Conservation (phyloP, 2,888 invertebrate genomes). For the Melanotus villosus region DNA sequence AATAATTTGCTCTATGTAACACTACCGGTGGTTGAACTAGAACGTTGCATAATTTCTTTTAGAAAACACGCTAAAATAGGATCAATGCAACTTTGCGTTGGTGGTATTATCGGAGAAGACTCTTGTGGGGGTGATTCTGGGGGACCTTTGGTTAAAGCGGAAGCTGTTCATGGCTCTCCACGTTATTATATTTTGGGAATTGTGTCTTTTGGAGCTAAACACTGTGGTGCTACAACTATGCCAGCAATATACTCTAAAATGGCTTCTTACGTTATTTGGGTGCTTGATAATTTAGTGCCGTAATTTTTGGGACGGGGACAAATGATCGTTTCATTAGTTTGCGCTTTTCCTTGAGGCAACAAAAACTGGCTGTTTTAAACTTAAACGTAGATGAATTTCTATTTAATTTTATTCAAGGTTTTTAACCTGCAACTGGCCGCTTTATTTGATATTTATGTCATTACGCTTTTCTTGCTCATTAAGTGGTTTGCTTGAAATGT, state of each 20-base stretch:
- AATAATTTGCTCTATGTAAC: constrained; percentile 60
- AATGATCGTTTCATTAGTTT: too few species aligned
- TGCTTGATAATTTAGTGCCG: constrained; percentile 68
- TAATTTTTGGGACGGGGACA: too few species aligned
- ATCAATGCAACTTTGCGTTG: constrained; percentile 60
- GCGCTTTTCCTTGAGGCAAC: too few species aligned
- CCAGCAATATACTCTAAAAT: constrained; percentile 76
- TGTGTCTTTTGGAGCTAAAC: constrained; percentile 73
- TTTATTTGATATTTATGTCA: too few species aligned
- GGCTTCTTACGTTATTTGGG: constrained; percentile 73
- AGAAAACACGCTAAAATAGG: constrained; percentile 20
- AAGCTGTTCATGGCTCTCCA: constrained; percentile 69
- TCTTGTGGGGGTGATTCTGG: constrained; percentile 77
- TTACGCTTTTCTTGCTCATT: too few species aligned
- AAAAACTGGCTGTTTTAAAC: too few species aligned
- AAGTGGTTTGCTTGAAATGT: too few species aligned
- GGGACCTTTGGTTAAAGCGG: constrained; percentile 71
- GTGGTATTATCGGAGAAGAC: constrained; percentile 72
- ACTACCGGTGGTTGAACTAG: constrained; percentile 58
- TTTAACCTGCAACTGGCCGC: too few species aligned
- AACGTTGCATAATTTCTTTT: constrained; percentile 51
- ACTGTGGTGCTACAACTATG: constrained; percentile 70
- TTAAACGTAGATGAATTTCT: too few species aligned
- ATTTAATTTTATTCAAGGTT: too few species aligned
- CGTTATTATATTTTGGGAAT: constrained; percentile 73